Evolutionary conservation across 1,140 invertebrate species (phyloP).

Genomic region (Drusus annulatus): DNA sequence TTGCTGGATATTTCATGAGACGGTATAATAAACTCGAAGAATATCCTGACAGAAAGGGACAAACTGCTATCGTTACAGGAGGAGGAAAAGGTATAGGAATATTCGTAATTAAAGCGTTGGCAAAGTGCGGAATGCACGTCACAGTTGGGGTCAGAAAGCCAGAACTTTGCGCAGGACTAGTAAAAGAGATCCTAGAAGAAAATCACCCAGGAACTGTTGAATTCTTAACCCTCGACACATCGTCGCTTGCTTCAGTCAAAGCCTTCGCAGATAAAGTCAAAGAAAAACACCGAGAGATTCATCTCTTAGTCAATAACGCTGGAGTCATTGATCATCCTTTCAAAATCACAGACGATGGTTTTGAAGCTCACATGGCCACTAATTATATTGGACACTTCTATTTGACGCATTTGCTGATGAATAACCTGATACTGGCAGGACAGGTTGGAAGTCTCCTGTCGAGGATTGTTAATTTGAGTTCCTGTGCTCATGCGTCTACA

Average conservation of each 20-base stretch:
- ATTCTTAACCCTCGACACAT: conserved; percentile 74
- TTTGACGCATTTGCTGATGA: conserved; percentile 87
- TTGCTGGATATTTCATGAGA: not conserved
- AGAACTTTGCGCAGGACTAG: conserved; percentile 68
- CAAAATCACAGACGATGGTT: conserved; percentile 82
- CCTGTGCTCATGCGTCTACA: conserved; percentile 82
- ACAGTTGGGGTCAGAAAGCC: conserved; percentile 86
- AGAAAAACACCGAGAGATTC: conserved; percentile 75
- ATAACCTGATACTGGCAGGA: conserved; percentile 78
- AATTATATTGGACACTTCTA: conserved; percentile 94
- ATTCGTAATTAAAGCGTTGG: conserved; percentile 85
- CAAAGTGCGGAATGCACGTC: conserved; percentile 87
- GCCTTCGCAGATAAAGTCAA: conserved; percentile 81
- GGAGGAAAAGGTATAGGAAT: conserved; percentile 89
- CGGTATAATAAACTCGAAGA: not conserved
- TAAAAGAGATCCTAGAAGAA: conserved; percentile 68
- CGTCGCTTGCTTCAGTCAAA: conserved; percentile 81
- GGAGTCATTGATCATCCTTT: conserved; percentile 90
- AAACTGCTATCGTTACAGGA: conserved; percentile 89
- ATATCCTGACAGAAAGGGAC: conserved; percentile 68
- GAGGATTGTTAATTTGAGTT: conserved; percentile 91
- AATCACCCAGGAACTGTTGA: conserved; percentile 69
- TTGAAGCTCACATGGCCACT: conserved; percentile 86
- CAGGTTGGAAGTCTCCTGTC: conserved; percentile 69
- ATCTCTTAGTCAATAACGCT: conserved; percentile 89